These are phyloP conservation scores for Ophthalmolycus amberensis DNA, from an alignment of 2,113 vertebrate species.

Conservation along the genomic window DNA sequence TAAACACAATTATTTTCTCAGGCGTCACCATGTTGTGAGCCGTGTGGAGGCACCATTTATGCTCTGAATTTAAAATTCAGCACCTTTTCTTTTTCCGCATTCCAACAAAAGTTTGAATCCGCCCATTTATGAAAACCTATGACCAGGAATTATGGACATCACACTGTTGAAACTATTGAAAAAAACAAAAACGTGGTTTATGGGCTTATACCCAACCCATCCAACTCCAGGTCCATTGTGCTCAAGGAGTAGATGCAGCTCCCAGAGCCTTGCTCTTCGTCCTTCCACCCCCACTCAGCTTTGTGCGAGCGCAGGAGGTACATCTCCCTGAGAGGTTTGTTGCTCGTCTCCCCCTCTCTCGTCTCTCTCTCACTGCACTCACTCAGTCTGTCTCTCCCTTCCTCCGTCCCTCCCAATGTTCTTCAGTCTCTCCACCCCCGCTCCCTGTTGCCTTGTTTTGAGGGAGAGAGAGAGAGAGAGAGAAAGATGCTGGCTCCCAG, in stretches of 20 bases:
- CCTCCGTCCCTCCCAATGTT: conserved; percentile 24
- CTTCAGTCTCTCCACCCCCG: conserved; percentile 27
- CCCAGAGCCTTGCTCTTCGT: conserved; percentile 24
- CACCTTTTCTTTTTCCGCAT: not conserved
- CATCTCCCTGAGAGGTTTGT: conserved; percentile 43
- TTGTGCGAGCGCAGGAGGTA: conserved; percentile 38
- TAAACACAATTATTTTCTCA: not conserved
- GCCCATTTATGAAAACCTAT: not conserved
- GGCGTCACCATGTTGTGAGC: not conserved
- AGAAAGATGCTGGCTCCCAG: conserved; percentile 60
- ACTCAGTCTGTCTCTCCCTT: conserved; percentile 10
- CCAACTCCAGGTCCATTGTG: conserved; percentile 7
- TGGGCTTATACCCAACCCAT: conserved; percentile 1
- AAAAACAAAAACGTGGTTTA: not conserved
- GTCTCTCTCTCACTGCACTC: conserved; percentile 5
- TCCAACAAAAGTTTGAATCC: not conserved
- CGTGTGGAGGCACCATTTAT: not conserved
- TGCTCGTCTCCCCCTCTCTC: conserved; percentile 35
- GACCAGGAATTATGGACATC: not conserved
- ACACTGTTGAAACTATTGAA: not conserved
- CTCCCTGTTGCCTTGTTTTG: conserved; percentile 59
- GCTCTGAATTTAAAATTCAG: not conserved
- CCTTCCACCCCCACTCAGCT: conserved; percentile 39
- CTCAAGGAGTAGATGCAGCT: conserved; percentile 30
- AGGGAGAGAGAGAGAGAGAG: conserved; percentile 33